Conservation (phyloP, 2,888 invertebrate species). For the Auanema freiburgensis region DNA sequence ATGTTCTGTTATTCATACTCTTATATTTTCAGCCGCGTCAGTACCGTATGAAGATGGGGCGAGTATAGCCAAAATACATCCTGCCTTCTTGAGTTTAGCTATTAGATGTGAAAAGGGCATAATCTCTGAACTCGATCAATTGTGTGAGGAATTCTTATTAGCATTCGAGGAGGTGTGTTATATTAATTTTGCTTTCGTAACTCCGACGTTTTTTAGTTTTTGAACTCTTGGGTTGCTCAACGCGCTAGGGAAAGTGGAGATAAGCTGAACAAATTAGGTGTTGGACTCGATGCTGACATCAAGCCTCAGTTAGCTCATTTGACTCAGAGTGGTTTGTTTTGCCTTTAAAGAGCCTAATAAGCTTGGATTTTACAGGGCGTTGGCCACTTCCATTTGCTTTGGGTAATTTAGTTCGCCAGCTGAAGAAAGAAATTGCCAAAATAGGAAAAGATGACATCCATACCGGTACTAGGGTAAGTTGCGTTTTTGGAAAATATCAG, state of each 20-base stretch:
- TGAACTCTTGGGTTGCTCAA: slow-evolving; percentile 25
- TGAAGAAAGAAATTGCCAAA: slow-evolving; percentile 44
- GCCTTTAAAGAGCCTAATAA: background rate
- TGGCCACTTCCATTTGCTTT: slow-evolving; percentile 56
- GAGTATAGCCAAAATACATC: slow-evolving; percentile 32
- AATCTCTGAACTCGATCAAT: slow-evolving; percentile 40
- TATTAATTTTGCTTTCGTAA: slow-evolving; percentile 3
- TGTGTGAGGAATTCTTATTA: slow-evolving; percentile 46
- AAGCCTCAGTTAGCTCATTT: slow-evolving; percentile 46
- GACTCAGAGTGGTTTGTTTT: slow-evolving; percentile 37
- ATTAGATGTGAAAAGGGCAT: slow-evolving; percentile 38
- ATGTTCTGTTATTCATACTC: background rate
- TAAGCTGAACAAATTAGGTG: slow-evolving; percentile 17
- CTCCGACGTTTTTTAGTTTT: slow-evolving; percentile 30
- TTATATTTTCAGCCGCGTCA: background rate
- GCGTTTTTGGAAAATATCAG: background rate
- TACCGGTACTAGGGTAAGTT: background rate
- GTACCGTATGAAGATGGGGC: slow-evolving; percentile 24
- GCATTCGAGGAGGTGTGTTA: slow-evolving; percentile 31
- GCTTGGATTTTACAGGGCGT: slow-evolving; percentile 17
- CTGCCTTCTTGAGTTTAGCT: slow-evolving; percentile 39
- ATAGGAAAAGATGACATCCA: slow-evolving; percentile 12
- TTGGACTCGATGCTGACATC: slow-evolving; percentile 37
- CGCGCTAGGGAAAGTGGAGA: slow-evolving; percentile 4
- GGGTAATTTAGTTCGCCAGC: slow-evolving; percentile 52